Base-by-base conservation (phyloP, 2,113 vertebrate genomes). In the Myrmecophaga tridactyla region DNA sequence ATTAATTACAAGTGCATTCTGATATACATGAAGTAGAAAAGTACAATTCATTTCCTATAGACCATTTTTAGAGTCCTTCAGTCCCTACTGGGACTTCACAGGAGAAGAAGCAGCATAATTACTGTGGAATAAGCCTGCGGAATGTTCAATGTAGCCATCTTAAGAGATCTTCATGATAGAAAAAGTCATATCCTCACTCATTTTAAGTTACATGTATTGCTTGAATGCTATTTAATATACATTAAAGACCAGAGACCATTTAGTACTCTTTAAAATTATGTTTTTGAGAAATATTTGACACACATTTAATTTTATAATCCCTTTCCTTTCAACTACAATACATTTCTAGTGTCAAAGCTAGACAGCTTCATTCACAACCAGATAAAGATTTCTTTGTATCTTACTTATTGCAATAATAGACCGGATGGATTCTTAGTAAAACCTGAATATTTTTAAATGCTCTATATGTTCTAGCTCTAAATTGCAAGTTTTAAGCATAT, bases 401-500 rank as follows among this genome's bases (percentile, higher is more conserved):
- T 82, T 97, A 97, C 93, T 96, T 97, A 97, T 97, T 97, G 96
- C 96, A 96, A 97, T 97, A 97, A 97, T 97, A 97, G 95, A 97
- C 97, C 93, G 95, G 97, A 97, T 96, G 95, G 94, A 97, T 97
- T 97, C 97, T 96, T 97, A 96, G 94, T 97, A 94, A 96, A 97
- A 97, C 96, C 87, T 97, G 97, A 97, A 96, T 97, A 97, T 97
- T 97, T 97, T 97, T 96, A 97, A 97, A 94, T 97, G 96, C 97
- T 97, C 96, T 97, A 97, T 97, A 96, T 97, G 96, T 97, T 97
- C 97, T 97, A 96, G 95, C 92, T 97, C 97, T 97, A 97, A 97
- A 97, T 97, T 97, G 97, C 95, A 96, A 97, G 97, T 96, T 97
- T 97, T 96, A 97, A 97, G 96, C 97, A 97, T 97, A 97, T 97